Conservation (phyloP, 2,888 invertebrate genomes). For the Panzeria rudis region DNA sequence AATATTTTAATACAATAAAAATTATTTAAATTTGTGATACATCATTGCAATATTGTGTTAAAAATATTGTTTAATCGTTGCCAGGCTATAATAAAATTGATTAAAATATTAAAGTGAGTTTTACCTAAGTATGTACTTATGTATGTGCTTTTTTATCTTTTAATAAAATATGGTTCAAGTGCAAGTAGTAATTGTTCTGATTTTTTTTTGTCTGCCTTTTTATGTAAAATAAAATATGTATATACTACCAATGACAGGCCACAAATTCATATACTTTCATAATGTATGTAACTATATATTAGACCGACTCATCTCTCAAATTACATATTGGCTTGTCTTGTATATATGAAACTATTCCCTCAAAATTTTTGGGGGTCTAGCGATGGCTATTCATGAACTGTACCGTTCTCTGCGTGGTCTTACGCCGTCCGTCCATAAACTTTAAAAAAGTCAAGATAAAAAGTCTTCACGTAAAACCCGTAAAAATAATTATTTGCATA, state of each 20-base stretch:
- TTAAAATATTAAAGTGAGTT: too few species aligned
- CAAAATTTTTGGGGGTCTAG: too few species aligned
- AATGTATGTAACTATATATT: background rate
- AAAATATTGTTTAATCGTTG: background rate
- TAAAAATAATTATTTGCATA: too few species aligned
- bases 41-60: background rate
- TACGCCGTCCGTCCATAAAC: too few species aligned
- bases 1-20: background rate
- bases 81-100: background rate
- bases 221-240: slow-evolving; percentile 1
- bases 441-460: too few species aligned
- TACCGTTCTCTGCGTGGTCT: too few species aligned
- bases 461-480: too few species aligned
- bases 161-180: slow-evolving; percentile 62
- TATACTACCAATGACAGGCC: slow-evolving; percentile 10
- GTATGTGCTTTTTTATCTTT: background rate
- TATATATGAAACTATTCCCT: too few species aligned
- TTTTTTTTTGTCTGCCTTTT: slow-evolving; percentile 29
- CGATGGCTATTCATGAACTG: too few species aligned
- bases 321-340: too few species aligned
- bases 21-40: background rate
- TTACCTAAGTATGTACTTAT: too few species aligned
- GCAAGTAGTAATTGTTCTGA: slow-evolving; percentile 14
- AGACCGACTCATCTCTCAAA: too few species aligned
- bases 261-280: background rate